Conservation (phyloP, 2,888 invertebrate species). For the Anoplius nigerrimus region DNA sequence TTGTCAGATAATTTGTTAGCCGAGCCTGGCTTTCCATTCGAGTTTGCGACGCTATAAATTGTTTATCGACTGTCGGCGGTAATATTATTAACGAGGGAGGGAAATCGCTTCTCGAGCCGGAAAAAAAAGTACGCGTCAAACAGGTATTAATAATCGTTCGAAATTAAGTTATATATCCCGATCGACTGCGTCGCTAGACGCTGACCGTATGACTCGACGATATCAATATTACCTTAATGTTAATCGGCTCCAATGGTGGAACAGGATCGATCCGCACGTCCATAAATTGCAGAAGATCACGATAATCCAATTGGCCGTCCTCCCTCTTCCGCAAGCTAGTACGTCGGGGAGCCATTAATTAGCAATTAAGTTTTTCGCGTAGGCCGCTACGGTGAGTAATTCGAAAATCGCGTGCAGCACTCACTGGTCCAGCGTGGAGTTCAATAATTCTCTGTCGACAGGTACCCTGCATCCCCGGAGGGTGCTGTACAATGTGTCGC, state of each 20-base stretch:
- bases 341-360: no score
- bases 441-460: conserved; percentile 81
- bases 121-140: neutral
- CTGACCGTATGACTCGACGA: neutral
- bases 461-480: conserved; percentile 84
- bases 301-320: conserved; percentile 80
- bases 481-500: conserved; percentile 80
- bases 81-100: conserved; percentile 6
- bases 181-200: neutral
- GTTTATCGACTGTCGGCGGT: neutral
- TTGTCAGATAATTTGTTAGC: neutral
- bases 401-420: conserved; percentile 44
- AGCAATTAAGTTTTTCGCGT: no score
- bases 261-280: conserved; percentile 80
- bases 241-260: conserved; percentile 76
- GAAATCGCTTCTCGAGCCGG: conserved; percentile 3
- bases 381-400: neutral
- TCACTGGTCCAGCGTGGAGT: conserved; percentile 83
- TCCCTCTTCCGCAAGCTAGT: conserved; percentile 80
- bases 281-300: conserved; percentile 84
- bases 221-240: conserved; percentile 73
- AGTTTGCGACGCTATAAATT: no score
- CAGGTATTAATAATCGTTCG: no score
- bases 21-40: no score
- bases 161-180: no score